Conservation (phyloP, 1,140 invertebrate genomes). For the Battus philenor region DNA sequence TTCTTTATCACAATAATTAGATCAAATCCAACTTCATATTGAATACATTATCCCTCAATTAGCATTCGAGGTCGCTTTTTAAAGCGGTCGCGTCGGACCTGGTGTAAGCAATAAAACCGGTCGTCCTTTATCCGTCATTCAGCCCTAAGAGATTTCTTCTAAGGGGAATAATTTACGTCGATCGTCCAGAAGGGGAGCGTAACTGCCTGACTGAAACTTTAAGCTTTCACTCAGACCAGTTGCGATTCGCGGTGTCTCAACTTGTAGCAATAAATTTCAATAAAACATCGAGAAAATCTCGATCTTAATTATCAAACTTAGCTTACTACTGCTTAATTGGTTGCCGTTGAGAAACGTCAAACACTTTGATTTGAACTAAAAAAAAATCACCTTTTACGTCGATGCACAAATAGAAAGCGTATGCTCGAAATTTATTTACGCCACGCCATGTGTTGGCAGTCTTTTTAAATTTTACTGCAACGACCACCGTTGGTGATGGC, state of each 20-base stretch:
- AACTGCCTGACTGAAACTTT: conserved; percentile 70
- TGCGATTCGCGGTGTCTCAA: conserved; percentile 59
- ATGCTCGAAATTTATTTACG: conserved; percentile 22
- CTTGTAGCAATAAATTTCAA: conserved; percentile 66
- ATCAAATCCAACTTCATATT: conserved; percentile 50
- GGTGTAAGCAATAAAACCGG: conserved; percentile 65
- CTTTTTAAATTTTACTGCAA: conserved; percentile 39
- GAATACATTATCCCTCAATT: conserved; percentile 67
- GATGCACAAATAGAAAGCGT: conserved; percentile 3
- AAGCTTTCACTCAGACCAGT: conserved; percentile 65
- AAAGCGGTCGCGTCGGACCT: conserved; percentile 50
- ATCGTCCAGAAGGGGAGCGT: conserved; percentile 65
- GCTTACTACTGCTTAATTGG: conserved; percentile 17
- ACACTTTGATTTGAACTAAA: too few species aligned
- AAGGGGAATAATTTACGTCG: conserved; percentile 60
- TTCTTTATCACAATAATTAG: conserved; percentile 39
- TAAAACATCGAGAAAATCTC: conserved; percentile 45
- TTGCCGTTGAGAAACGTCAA: conserved; percentile 9
- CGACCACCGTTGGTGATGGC: conserved; percentile 29
- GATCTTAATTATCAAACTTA: conserved; percentile 34
- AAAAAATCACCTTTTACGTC: conserved; percentile 8
- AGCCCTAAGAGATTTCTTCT: conserved; percentile 68
- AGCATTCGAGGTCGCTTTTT: conserved; percentile 62
- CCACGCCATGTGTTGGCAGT: conserved; percentile 26
- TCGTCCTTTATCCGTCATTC: conserved; percentile 72